Base-by-base conservation (phyloP, 2,113 vertebrate species). In the Colinus virginianus region DNA sequence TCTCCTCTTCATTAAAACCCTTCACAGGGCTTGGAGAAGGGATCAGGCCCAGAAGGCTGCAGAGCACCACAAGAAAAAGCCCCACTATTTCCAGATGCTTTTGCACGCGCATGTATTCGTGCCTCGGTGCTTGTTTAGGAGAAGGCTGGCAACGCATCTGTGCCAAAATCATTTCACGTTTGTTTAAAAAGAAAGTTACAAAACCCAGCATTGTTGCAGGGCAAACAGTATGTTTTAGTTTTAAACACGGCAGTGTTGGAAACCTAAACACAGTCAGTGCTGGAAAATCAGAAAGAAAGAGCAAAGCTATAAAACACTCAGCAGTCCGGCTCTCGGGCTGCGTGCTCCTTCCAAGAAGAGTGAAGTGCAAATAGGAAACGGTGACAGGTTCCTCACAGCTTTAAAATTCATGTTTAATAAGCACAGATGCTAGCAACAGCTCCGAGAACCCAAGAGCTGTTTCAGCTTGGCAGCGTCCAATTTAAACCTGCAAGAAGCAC, bases 111-210 rank as follows among this genome's bases (percentile, higher is more conserved):
- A 2, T 61, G 77, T 80, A 77, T 58, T 86, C 66, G 79, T 6
- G 40, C 91, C 90, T 64, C 0, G 0, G 51, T 78, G 58, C 76
- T 86, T 95, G 84, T 86, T 94, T 71, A 93, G 76, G 71, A 74
- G 48, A 40, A 85, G 79, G 69, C 62, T 95, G 84, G 91, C 72
- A 81, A 59, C 36, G 40, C 62, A 78, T 64, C 77, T 15, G 66
- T 74, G 84, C 94, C 92, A 95, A 93, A 94, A 90, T 55, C 75
- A 53, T 94, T 89, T 81, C 88, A 88, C 74, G 90, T 88, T 95
- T 96, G 88, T 93, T 96, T 95, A 92, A 66, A 95, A 93, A 80
- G 68, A 85, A 96, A 94, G 93, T 92, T 91, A 94, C 87, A 96
- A 94, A 96, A n/a, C 66, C 82, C 87, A 91, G 94, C 63, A 93